Conservation (phyloP, 2,888 invertebrate species). For the Deroplatys truncata region DNA sequence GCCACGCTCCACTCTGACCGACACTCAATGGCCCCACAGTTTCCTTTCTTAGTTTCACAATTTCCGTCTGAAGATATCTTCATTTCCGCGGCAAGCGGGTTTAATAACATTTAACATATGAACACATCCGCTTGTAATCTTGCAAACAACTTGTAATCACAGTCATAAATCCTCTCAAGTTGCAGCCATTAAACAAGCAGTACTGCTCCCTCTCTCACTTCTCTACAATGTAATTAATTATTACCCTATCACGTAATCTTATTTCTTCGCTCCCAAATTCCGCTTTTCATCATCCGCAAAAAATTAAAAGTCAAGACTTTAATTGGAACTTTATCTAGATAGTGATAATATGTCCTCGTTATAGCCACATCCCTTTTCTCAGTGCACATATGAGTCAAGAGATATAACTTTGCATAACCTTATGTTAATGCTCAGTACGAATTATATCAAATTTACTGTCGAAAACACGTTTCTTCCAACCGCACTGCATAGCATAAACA, state of each 20-base stretch:
- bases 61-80: slow-evolving; percentile 19
- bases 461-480: too few relatives aligned
- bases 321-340: background rate
- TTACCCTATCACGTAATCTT: background rate
- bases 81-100: slow-evolving; percentile 12
- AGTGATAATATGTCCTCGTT: background rate
- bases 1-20: background rate
- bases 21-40: background rate
- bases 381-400: too few relatives aligned
- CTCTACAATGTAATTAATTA: background rate
- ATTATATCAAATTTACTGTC: too few relatives aligned
- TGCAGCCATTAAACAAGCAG: background rate
- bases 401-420: too few relatives aligned
- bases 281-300: background rate
- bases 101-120: slow-evolving; percentile 10
- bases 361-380: too few relatives aligned
- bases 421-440: too few relatives aligned
- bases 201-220: background rate
- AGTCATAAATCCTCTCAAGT: background rate
- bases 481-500: too few relatives aligned
- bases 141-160: background rate
- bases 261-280: background rate
- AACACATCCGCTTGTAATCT: slow-evolving; percentile 4
- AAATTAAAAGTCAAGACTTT: background rate
- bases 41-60: slow-evolving; percentile 4